Evolutionary conservation across 2,888 invertebrate species (phyloP).

Genomic region (Drosophila subsilvestris): DNA sequence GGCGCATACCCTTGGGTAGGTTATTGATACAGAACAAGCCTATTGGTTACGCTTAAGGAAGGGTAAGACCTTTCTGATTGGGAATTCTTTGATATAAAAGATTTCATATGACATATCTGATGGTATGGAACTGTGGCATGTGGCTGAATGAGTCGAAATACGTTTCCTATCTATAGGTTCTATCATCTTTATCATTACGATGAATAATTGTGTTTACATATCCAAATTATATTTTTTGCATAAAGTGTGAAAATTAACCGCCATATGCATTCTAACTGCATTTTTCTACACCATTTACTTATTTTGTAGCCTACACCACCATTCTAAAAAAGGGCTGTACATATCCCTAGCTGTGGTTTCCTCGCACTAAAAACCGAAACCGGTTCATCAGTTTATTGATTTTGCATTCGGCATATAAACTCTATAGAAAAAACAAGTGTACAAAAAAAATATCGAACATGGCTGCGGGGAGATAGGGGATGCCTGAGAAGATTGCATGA

Average conservation of each 20-base stretch:
- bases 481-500: conserved; percentile 7
- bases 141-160: neutral
- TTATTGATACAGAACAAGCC: neutral
- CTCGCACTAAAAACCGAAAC: conserved; percentile 21
- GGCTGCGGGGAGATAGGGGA: conserved; percentile 28
- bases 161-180: neutral
- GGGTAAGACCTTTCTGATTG: neutral
- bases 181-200: neutral
- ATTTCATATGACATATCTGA: neutral
- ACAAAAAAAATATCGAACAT: conserved; percentile 48
- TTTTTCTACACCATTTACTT: too few species aligned
- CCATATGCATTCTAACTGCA: too few species aligned
- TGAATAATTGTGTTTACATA: neutral
- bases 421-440: conserved; percentile 35
- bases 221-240: too few species aligned
- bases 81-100: neutral
- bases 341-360: neutral
- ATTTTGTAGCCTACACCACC: too few species aligned
- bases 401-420: conserved; percentile 74
- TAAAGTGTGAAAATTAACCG: too few species aligned
- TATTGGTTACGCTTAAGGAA: neutral
- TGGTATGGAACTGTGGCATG: neutral
- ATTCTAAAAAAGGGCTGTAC: neutral
- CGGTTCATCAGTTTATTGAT: conserved; percentile 73
- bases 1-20: neutral